Evolutionary conservation across 2,888 invertebrate species (phyloP).

Genomic region (Nomada fucata): DNA sequence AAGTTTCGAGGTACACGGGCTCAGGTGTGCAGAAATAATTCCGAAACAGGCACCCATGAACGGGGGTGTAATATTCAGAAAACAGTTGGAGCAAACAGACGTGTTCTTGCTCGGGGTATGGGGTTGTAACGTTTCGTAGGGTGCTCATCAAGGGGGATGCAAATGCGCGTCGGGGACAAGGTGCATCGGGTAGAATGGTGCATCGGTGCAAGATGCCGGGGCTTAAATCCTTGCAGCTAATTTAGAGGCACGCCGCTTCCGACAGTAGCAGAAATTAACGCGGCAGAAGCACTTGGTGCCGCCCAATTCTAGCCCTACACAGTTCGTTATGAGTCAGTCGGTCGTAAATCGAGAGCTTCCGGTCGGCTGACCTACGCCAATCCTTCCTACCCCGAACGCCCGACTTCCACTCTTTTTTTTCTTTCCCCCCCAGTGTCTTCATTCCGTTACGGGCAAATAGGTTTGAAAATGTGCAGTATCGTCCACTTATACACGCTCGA

Average conservation of each 20-base stretch:
- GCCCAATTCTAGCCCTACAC: conserved; percentile 36
- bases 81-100: not conserved
- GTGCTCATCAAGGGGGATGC: conserved; percentile 12
- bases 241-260: conserved; percentile 67
- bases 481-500: no score
- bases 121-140: not conserved
- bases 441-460: not conserved
- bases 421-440: not conserved
- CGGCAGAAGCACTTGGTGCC: conserved; percentile 28
- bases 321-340: conserved; percentile 50
- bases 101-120: not conserved
- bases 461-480: no score
- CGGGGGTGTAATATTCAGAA: not conserved
- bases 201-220: conserved; percentile 14
- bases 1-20: no score
- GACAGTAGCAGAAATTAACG: conserved; percentile 49
- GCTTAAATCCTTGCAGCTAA: conserved; percentile 70
- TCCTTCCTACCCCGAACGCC: conserved; percentile 47
- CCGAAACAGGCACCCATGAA: not conserved
- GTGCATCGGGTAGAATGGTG: conserved; percentile 15
- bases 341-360: conserved; percentile 72
- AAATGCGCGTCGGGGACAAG: conserved; percentile 10
- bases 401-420: conserved; percentile 15
- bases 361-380: conserved; percentile 64
- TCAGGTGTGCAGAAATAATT: not conserved